Evolutionary conservation across 2,888 invertebrate genomes (phyloP).

Genomic region (Hirtodrosophila alboralis): DNA sequence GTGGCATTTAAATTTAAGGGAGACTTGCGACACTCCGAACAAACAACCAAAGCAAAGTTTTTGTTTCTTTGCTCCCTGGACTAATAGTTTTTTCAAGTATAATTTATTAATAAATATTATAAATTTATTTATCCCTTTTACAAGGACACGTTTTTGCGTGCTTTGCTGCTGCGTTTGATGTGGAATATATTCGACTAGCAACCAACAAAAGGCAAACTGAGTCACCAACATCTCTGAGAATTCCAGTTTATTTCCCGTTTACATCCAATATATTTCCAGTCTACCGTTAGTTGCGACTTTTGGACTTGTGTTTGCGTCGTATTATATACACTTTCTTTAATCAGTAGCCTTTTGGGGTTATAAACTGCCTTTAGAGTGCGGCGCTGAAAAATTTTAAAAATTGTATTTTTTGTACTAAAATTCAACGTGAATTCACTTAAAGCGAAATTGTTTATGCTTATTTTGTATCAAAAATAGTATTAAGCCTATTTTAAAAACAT

Average conservation of each 20-base stretch:
- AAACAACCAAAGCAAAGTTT: neutral
- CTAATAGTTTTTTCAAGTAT: slow-evolving; percentile 2
- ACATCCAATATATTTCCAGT: slow-evolving; percentile 54
- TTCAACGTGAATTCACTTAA: no score
- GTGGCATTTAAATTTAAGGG: slow-evolving; percentile 59
- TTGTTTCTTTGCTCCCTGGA: neutral
- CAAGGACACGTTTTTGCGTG: slow-evolving; percentile 10
- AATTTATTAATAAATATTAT: slow-evolving; percentile 8
- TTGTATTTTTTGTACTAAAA: no score
- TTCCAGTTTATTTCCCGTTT: slow-evolving; percentile 45
- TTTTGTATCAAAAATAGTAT: no score
- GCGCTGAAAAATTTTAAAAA: no score
- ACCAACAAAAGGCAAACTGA: slow-evolving; percentile 40
- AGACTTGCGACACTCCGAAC: slow-evolving; percentile 6
- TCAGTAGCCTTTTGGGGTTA: no score
- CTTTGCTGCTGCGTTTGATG: slow-evolving; percentile 39
- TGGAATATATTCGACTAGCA: slow-evolving; percentile 55
- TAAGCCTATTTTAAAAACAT: no score
- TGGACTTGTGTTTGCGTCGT: slow-evolving; percentile 35
- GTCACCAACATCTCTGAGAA: slow-evolving; percentile 19
- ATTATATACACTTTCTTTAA: slow-evolving; percentile 15
- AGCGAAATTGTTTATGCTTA: no score
- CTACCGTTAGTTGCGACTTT: slow-evolving; percentile 12
- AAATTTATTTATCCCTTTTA: slow-evolving; percentile 15
- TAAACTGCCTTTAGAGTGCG: no score